Evolutionary conservation across 2,113 vertebrate genomes (phyloP).

Genomic region (Tenebrosternarchus preto): DNA sequence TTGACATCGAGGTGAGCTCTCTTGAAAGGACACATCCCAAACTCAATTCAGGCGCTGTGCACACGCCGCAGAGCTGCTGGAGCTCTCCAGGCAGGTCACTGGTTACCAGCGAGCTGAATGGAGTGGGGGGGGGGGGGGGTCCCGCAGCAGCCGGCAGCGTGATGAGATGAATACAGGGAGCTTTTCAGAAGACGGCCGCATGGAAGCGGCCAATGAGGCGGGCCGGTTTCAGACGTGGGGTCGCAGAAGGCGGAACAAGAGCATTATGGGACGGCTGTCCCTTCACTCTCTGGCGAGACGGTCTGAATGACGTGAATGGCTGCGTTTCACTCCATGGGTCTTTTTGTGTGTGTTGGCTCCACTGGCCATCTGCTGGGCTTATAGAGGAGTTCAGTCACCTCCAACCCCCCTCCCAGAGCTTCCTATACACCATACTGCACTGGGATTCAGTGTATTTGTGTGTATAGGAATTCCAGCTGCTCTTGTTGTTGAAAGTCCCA

Average conservation of each 20-base stretch:
- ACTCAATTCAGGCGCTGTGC: background rate
- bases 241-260: constrained; percentile 24
- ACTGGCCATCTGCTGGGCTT: constrained; percentile 69
- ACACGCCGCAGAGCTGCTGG: constrained; percentile 17
- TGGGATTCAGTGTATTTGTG: no score
- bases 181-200: constrained; percentile 17
- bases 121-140: background rate
- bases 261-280: constrained; percentile 39
- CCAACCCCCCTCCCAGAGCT: constrained; percentile 31
- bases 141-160: constrained; percentile 8
- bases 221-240: constrained; percentile 1
- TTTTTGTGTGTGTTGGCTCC: constrained; percentile 52
- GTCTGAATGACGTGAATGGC: constrained; percentile 52
- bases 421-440: constrained; percentile 40
- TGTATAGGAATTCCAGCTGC: constrained; percentile 63
- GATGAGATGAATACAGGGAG: constrained; percentile 9
- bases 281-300: constrained; percentile 33
- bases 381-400: constrained; percentile 48
- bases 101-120: background rate
- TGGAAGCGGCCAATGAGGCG: constrained; percentile 8
- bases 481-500: constrained; percentile 26
- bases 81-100: constrained; percentile 24
- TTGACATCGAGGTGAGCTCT: constrained; percentile 46
- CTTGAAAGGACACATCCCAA: constrained; percentile 21
- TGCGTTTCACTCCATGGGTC: constrained; percentile 42